phyloP scores from a whole-genome alignment of 2,113 vertebrate species.

The Zingel zingel region DNA sequence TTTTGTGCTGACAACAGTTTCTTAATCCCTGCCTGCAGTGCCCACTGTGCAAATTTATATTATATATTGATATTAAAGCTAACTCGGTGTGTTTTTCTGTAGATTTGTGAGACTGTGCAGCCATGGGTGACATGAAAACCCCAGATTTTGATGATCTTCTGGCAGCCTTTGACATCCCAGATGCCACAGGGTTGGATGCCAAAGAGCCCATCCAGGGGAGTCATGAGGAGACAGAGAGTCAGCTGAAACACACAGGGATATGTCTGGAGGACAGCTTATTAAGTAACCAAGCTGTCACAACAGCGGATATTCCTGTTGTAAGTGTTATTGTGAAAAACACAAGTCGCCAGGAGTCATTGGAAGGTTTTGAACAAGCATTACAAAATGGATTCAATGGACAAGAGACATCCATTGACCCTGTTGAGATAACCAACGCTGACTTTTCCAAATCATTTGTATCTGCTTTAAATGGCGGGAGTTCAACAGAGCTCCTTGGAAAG shows the following conservation, averaged over 20 bases:
- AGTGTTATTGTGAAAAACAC: conserved; percentile 98
- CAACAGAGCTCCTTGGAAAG: conserved; percentile 84
- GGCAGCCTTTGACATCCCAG: conserved; percentile 99
- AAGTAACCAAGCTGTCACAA: conserved; percentile 81
- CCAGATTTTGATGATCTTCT: conserved; percentile 98
- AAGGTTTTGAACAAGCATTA: conserved; percentile 81
- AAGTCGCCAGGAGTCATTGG: conserved; percentile 91
- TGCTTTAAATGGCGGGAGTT: conserved; percentile 90
- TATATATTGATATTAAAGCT: not conserved
- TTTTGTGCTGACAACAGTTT: not conserved
- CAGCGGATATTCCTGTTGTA: conserved; percentile 89
- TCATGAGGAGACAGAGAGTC: conserved; percentile 90
- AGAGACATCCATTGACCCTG: conserved; percentile 80
- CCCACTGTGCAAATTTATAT: fast-evolving
- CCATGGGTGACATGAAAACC: conserved; percentile 99
- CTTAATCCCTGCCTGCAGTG: not conserved
- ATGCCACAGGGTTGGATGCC: conserved; percentile 94
- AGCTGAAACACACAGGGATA: conserved; percentile 88
- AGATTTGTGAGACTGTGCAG: conserved; percentile 83
- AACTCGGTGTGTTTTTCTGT: conserved; percentile 30
- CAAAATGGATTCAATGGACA: conserved; percentile 91
- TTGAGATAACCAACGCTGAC: conserved; percentile 69
- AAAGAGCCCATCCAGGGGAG: conserved; percentile 92
- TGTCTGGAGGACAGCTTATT: conserved; percentile 90
- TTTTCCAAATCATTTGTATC: conserved; percentile 89